Evolutionary conservation across 2,113 vertebrate genomes (phyloP), one percentile per base, ranked within the genome.

Genomic region (Passerina amoena): DNA sequence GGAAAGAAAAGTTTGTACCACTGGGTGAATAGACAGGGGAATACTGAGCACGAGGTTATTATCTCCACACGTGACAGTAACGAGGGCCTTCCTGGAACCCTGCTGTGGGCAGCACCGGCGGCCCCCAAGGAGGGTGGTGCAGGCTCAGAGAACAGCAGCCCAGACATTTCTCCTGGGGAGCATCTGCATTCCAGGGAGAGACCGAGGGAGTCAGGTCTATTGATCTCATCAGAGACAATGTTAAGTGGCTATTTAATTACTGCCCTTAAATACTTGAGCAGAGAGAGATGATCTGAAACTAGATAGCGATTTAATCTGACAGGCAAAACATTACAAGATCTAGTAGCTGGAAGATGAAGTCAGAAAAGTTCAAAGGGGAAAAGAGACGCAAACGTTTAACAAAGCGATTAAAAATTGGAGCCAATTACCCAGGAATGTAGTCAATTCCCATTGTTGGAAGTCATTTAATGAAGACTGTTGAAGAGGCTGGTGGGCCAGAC

Each of bases 21-120:
- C 3, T 92, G 88, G 78, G 85, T 75, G 94, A 96, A 96, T 31
- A 90, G 96, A 83, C 94, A 95, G 68, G 94, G 96, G 90, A 96
- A 96, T 95, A 95, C 85, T 83, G 85, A 73, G 90, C 85, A 83
- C 2, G 5, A 54, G 31, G 72, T 71, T 90, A 64, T 86, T 78
- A 68, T 92, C 84, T 91, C 77, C 12, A 4, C 88, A 84, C 5
- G 22, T 86, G 95, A 95, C 81, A 44, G 2, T n/a, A 82, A 77
- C 5, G 7, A 61, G 63, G 50, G 40, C 51, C 78, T 92, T 64
- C 77, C 88, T 84, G 82, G 76, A 92, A 92, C 3, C 40, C 30
- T 9, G 53, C 30, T 33, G 53, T 30, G 42, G 3, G 48, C 53
- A 17, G 35, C 2, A 9, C 57, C 3, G 6, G 44, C 75, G 76